These are phyloP conservation scores for Druceiella hillmani DNA, from an alignment of 2,888 invertebrate genomes.

Conservation along the genomic window DNA sequence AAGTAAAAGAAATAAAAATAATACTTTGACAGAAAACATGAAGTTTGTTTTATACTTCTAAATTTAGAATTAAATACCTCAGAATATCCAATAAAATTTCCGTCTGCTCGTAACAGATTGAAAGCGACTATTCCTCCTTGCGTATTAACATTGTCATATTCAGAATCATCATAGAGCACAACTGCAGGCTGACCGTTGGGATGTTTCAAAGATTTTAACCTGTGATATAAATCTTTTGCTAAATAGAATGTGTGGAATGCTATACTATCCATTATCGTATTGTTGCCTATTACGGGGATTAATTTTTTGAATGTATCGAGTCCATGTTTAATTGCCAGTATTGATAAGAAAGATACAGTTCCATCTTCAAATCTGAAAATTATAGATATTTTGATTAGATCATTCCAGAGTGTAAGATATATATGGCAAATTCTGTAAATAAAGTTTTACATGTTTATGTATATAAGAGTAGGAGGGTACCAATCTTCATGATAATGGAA, in stretches of 20 bases:
- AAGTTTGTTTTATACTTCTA: neutral
- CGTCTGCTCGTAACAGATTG: constrained; percentile 73
- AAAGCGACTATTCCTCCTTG: constrained; percentile 91
- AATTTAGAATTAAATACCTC: constrained; percentile 72
- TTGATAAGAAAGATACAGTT: constrained; percentile 80
- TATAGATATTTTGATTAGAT: constrained; percentile 8
- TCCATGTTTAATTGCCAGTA: constrained; percentile 76
- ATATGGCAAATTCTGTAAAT: neutral
- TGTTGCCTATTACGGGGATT: constrained; percentile 47
- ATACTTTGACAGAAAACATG: too few species aligned
- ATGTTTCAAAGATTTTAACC: constrained; percentile 61
- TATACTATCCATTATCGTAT: constrained; percentile 55
- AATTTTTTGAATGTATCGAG: constrained; percentile 67
- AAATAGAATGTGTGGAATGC: constrained; percentile 70
- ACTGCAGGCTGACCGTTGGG: constrained; percentile 64
- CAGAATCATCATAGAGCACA: constrained; percentile 67
- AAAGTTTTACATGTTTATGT: neutral
- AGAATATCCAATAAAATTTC: constrained; percentile 79
- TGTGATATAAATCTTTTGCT: constrained; percentile 66
- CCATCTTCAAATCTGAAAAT: constrained; percentile 87
- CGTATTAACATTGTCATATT: constrained; percentile 51
- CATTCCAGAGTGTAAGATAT: constrained; percentile 3
- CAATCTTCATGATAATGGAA: too few species aligned
- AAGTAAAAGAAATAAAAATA: too few species aligned
- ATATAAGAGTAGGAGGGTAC: constrained; percentile 3